These are phyloP conservation scores for Parnassius orleans DNA, from an alignment of 2,888 invertebrate species.

Conservation along the genomic window DNA sequence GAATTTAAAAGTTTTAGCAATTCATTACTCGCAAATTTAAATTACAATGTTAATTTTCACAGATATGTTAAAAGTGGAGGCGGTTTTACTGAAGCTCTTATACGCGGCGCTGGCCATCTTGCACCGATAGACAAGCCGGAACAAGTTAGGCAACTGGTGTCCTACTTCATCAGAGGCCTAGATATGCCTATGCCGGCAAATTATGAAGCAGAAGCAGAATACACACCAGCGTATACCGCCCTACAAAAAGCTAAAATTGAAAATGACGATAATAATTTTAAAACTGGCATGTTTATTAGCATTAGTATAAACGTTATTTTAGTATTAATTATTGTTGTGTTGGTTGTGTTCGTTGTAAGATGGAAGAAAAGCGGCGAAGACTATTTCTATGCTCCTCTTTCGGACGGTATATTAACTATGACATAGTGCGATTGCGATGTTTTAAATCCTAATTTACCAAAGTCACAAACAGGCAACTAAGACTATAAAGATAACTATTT, in stretches of 20 bases:
- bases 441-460: too few relatives aligned
- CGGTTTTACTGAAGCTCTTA: slow-evolving; percentile 78
- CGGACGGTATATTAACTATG: slow-evolving; percentile 43
- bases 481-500: background rate
- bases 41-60: slow-evolving; percentile 7
- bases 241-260: background rate
- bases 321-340: slow-evolving; percentile 39
- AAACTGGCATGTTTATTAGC: slow-evolving; percentile 48
- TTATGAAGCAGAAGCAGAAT: slow-evolving; percentile 7
- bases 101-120: slow-evolving; percentile 83
- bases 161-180: slow-evolving; percentile 48
- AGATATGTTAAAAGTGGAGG: slow-evolving; percentile 80
- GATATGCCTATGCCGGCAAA: slow-evolving; percentile 36
- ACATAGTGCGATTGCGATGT: slow-evolving; percentile 13
- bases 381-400: slow-evolving; percentile 40
- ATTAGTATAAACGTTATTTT: slow-evolving; percentile 54
- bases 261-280: slow-evolving; percentile 33
- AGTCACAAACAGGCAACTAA: too few relatives aligned
- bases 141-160: slow-evolving; percentile 54
- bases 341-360: slow-evolving; percentile 41
- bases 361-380: slow-evolving; percentile 49
- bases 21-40: too few relatives aligned
- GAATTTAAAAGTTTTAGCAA: too few relatives aligned
- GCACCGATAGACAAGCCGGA: slow-evolving; percentile 82
- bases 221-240: slow-evolving; percentile 21